Evolutionary conservation across 2,113 vertebrate genomes (phyloP), one percentile per base, ranked within the genome.

Genomic region (Oreochromis spilurus): DNA sequence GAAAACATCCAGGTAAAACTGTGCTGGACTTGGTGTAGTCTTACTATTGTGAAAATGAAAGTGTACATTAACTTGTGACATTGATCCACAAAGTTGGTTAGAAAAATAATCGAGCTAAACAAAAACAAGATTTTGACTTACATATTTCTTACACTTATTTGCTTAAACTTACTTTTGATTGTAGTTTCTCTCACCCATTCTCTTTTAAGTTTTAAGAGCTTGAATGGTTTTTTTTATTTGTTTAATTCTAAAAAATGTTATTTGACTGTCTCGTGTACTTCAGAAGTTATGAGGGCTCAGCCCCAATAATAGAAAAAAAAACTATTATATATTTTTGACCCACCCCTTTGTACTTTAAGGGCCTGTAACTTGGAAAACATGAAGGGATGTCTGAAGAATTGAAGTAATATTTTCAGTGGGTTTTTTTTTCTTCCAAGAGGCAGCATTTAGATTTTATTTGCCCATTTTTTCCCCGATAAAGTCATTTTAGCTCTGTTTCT

Each of bases 401-500:
- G 11, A 24, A 0, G 2, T 16, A 43, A 43, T 24, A 70, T 5
- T 40, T 72, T 2, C 13, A 45, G 38, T 26, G 34, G n/a, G 36
- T n/a, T 2, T 45, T 43, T 21, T 43, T 58, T 62, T 26, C 45
- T 3, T 72, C 10, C 5, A 45, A 45, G 13, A 45, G n/a, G 13
- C 45, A 45, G 5, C 21, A 72, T 72, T 72, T 72, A 0, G 1
- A 40, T 43, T 43, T 43, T 70, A 14, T 70, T 43, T 70, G 38
- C 13, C 38, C 21, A 16, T 70, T 70, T 43, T 0, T 0, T 0
- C 16, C 19, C n/a, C 0, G 0, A 70, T 43, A 4, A 38, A 70
- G 12, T 70, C 19, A 43, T 70, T 70, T 70, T 70, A 70, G 62
- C 62, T 40, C 11, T 24, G n/a, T 67, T 40, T 40, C n/a, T 67